Evolutionary conservation across 2,113 vertebrate species (phyloP).

Genomic region (Psilopsiagon aymara): DNA sequence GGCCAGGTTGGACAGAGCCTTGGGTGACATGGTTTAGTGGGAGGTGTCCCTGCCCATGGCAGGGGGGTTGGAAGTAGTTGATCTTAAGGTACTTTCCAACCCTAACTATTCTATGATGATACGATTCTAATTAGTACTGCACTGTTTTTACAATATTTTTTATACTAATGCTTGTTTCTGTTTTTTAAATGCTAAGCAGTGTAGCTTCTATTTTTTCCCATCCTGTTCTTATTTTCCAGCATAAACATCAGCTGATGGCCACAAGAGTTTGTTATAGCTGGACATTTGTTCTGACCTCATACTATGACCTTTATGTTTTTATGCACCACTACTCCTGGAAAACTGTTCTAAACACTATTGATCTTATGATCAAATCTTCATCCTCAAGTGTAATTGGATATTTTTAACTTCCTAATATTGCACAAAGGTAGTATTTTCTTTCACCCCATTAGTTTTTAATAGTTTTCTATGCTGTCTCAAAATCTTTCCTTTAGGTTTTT

Average conservation of each 20-base stretch:
- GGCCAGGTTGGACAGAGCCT: no score
- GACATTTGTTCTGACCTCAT: background rate
- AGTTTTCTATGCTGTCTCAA: background rate
- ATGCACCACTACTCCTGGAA: background rate
- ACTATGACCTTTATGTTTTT: background rate
- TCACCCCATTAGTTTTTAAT: slow-evolving; percentile 19
- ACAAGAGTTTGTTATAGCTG: background rate
- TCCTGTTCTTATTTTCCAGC: background rate
- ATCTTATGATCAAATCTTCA: slow-evolving; percentile 15
- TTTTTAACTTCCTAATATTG: slow-evolving; percentile 13
- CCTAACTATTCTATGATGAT: no score
- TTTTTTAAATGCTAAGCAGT: background rate
- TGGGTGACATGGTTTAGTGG: no score
- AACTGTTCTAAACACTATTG: slow-evolving; percentile 11
- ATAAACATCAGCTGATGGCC: background rate
- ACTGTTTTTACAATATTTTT: background rate
- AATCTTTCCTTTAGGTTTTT: background rate
- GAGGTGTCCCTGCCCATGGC: no score
- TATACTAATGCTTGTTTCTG: background rate
- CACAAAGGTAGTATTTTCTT: background rate
- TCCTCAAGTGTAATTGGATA: slow-evolving; percentile 2
- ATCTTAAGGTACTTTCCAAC: no score
- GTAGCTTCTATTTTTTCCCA: background rate
- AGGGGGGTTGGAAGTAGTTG: no score
- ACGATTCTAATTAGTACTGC: background rate